These are phyloP conservation scores for Ips typographus DNA, from an alignment of 1,140 invertebrate species.

Conservation along the genomic window DNA sequence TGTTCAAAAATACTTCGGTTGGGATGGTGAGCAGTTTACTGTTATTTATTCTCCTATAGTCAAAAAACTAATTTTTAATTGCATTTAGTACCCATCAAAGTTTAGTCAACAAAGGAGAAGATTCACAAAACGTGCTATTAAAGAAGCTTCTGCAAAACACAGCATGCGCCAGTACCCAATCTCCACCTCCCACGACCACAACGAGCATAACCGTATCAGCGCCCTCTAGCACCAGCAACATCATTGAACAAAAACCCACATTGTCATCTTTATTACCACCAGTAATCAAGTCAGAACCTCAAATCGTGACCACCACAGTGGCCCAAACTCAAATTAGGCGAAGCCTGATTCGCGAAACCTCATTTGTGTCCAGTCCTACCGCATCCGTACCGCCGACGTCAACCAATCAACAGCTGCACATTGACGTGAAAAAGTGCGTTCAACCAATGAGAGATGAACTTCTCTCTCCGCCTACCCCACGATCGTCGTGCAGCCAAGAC, in stretches of 20 bases:
- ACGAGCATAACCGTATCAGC: constrained; percentile 59
- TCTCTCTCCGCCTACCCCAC: constrained; percentile 50
- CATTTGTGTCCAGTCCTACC: constrained; percentile 56
- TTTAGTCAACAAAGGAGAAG: constrained; percentile 61
- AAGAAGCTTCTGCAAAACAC: constrained; percentile 89
- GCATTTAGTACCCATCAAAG: no score
- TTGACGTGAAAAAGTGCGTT: constrained; percentile 49
- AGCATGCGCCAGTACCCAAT: constrained; percentile 61
- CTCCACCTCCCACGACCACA: constrained; percentile 54
- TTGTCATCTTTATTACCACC: constrained; percentile 54
- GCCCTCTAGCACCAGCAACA: constrained; percentile 70
- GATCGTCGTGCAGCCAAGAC: constrained; percentile 49
- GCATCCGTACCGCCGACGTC: constrained; percentile 32
- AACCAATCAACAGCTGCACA: constrained; percentile 47
- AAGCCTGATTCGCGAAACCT: constrained; percentile 57
- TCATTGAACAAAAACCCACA: constrained; percentile 68
- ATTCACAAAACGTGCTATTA: constrained; percentile 84
- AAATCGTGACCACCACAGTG: constrained; percentile 26
- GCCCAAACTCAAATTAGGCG: constrained; percentile 28
- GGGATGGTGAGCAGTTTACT: no score
- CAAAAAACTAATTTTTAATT: no score
- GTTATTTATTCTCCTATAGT: no score
- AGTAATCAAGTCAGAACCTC: constrained; percentile 44
- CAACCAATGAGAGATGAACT: constrained; percentile 50
- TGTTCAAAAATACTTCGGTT: constrained; percentile 17